Evolutionary conservation across 1,140 invertebrate genomes (phyloP).

Genomic region (Aphelinus atriplicis): DNA sequence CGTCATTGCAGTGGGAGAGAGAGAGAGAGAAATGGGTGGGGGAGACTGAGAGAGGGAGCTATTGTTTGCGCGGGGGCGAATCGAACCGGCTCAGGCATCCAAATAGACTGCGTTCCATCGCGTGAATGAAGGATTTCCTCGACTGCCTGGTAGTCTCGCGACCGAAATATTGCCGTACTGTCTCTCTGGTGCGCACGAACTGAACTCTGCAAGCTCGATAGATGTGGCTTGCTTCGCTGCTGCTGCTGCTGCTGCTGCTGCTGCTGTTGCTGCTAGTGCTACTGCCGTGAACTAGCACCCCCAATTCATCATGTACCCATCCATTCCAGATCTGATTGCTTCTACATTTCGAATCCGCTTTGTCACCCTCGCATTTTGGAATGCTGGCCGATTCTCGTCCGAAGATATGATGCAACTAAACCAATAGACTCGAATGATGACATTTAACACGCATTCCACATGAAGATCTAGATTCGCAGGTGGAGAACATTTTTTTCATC

Average conservation of each 20-base stretch:
- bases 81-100: slow-evolving; percentile 24
- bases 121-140: slow-evolving; percentile 2
- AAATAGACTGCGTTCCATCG: slow-evolving; percentile 35
- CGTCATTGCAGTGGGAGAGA: slow-evolving; percentile 16
- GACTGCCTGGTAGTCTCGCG: not conserved
- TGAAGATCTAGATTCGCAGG: no score
- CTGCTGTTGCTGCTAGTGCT: no score
- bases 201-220: no score
- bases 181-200: no score
- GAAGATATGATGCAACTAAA: no score
- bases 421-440: no score
- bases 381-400: no score
- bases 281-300: not conserved
- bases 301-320: slow-evolving; percentile 1
- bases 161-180: slow-evolving; percentile 25
- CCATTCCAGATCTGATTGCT: slow-evolving; percentile 29
- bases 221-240: no score
- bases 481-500: no score
- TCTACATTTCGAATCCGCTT: not conserved
- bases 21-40: not conserved
- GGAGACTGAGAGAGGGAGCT: not conserved
- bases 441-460: no score
- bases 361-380: not conserved
- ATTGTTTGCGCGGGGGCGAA: not conserved
- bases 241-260: no score